phyloP scores from a whole-genome alignment of 2,113 vertebrate species.

The Python bivittatus region DNA sequence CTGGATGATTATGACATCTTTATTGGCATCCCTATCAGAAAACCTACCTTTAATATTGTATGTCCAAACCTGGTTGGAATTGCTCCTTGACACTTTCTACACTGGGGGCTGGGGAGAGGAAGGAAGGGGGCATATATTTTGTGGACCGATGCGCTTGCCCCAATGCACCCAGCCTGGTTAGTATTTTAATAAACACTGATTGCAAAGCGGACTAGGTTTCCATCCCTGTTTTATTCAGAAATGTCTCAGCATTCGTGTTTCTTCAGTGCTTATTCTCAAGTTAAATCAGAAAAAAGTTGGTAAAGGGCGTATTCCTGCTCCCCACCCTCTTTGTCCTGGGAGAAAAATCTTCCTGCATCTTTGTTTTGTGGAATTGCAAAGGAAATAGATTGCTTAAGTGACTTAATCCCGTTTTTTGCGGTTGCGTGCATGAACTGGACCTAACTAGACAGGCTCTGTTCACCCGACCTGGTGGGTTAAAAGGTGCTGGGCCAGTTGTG shows the following conservation, averaged over 20 bases:
- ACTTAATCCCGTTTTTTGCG: not conserved
- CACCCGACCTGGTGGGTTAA: not conserved
- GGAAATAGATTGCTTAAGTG: not conserved
- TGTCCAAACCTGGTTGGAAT: not conserved
- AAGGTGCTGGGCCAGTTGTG: not conserved
- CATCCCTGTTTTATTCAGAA: not conserved
- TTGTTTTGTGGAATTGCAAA: not conserved
- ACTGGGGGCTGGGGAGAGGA: not conserved
- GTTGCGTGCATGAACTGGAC: not conserved
- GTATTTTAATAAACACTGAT: not conserved
- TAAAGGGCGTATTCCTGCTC: not conserved
- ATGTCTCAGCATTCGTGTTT: not conserved
- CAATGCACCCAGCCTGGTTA: not conserved
- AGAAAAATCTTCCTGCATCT: not conserved
- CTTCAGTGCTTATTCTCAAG: not conserved
- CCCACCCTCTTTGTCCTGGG: not conserved
- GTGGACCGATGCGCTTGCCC: not conserved
- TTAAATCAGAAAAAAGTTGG: not conserved
- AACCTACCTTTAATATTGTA: not conserved
- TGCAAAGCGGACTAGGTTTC: not conserved
- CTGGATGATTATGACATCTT: not conserved
- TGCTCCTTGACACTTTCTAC: not conserved
- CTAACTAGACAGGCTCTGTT: not conserved
- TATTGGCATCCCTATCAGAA: not conserved
- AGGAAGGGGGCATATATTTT: not conserved